Conservation (phyloP, 2,888 invertebrate genomes). For the Andricus curvator region DNA sequence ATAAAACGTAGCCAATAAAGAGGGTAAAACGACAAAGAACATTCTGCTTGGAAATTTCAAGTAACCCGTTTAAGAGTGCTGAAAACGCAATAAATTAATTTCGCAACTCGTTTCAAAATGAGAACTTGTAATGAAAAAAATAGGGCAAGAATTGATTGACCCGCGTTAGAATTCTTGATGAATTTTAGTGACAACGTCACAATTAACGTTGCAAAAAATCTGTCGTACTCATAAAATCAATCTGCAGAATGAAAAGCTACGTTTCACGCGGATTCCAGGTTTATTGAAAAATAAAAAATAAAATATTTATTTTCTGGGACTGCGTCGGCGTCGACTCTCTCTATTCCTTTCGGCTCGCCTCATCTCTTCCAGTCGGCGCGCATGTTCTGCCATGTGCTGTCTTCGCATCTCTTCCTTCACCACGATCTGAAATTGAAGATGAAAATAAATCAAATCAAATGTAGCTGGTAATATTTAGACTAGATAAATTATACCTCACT, state of each 20-base stretch:
- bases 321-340: constrained; percentile 67
- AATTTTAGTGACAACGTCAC: constrained; percentile 4
- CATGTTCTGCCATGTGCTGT: constrained; percentile 92
- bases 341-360: constrained; percentile 80
- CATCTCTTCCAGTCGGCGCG: constrained; percentile 87
- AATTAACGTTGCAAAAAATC: constrained; percentile 8
- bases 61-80: not conserved
- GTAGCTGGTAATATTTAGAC: no score
- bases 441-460: constrained; percentile 9
- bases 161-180: not conserved
- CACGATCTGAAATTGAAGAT: constrained; percentile 84
- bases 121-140: not conserved
- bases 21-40: not conserved
- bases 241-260: constrained; percentile 36
- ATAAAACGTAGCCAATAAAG: not conserved
- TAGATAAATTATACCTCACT: no score
- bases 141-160: not conserved
- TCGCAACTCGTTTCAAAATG: not conserved
- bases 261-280: constrained; percentile 40
- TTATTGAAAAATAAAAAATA: constrained; percentile 50
- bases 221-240: constrained; percentile 23
- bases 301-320: constrained; percentile 69
- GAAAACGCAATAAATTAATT: not conserved
- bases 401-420: constrained; percentile 93
- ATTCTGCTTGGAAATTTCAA: constrained; percentile 18